A percentile compares a stretch with the other conserved stretches of the same genome.
These are phyloP conservation scores for Clanis bilineata DNA, from an alignment of 2,888 invertebrate genomes.

Conservation along the genomic window DNA sequence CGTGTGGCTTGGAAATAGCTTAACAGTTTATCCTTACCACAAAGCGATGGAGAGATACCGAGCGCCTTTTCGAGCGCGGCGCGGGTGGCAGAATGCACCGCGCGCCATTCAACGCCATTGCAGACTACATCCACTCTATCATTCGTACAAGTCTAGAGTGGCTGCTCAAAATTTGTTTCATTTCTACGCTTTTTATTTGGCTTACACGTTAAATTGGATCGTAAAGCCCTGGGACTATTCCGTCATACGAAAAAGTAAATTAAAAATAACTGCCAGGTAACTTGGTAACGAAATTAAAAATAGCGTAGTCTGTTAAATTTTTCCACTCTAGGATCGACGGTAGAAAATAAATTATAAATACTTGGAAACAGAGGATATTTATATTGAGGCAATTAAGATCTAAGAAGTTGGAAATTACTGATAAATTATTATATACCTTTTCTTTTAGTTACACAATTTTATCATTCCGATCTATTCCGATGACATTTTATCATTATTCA, in stretches of 20 bases:
- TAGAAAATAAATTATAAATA: too few species aligned
- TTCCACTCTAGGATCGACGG: too few species aligned
- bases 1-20: conserved; percentile 26
- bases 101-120: conserved; percentile 33
- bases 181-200: conserved; percentile 26
- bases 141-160: conserved; percentile 18
- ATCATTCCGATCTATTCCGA: too few species aligned
- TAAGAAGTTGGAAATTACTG: too few species aligned
- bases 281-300: too few species aligned
- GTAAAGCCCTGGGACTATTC: neutral
- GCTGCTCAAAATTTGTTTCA: conserved; percentile 4
- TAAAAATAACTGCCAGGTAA: neutral
- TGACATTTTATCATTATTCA: too few species aligned
- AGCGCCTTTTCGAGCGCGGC: neutral
- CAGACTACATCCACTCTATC: conserved; percentile 37
- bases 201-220: conserved; percentile 22
- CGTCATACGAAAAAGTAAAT: neutral
- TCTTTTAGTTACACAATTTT: too few species aligned
- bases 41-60: conserved; percentile 25
- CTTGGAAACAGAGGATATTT: too few species aligned
- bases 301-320: too few species aligned
- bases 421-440: too few species aligned
- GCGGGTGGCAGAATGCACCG: conserved; percentile 11
- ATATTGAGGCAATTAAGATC: too few species aligned
- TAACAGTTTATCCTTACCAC: conserved; percentile 42